A percentile compares a stretch with the other conserved stretches of the same genome.
These are phyloP conservation scores for Labrus mixtus DNA, from an alignment of 2,113 vertebrate genomes.

Conservation along the genomic window DNA sequence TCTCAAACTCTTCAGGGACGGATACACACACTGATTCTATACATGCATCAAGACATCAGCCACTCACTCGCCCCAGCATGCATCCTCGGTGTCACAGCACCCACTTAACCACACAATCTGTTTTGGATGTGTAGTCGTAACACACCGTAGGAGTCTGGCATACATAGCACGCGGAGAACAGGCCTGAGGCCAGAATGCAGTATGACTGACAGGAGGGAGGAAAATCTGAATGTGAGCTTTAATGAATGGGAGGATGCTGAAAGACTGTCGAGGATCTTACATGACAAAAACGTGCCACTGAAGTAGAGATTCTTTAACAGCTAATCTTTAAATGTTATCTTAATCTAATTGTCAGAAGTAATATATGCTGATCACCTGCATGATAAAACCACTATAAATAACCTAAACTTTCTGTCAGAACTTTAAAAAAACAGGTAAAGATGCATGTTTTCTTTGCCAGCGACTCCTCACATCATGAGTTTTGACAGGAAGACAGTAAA, in stretches of 20 bases:
- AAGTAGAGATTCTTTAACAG: too few relatives aligned
- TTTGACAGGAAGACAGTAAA: slow-evolving; percentile 55
- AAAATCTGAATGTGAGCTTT: not conserved
- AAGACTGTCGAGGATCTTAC: not conserved
- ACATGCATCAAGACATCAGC: not conserved
- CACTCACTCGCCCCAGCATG: not conserved
- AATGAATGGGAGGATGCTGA: slow-evolving; percentile 3
- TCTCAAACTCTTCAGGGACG: not conserved
- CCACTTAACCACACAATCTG: slow-evolving; percentile 21
- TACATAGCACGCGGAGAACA: not conserved
- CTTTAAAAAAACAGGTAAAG: slow-evolving; percentile 6
- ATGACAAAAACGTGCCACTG: not conserved
- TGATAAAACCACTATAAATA: slow-evolving; percentile 54
- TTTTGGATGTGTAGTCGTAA: slow-evolving; percentile 5
- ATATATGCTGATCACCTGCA: slow-evolving; percentile 53
- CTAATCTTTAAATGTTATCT: too few relatives aligned
- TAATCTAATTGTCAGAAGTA: too few relatives aligned
- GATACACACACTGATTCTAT: not conserved
- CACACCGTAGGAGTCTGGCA: slow-evolving; percentile 11
- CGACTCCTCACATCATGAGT: slow-evolving; percentile 25
- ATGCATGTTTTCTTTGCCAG: not conserved
- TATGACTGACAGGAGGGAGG: slow-evolving; percentile 1
- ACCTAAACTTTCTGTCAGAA: not conserved
- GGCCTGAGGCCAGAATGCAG: slow-evolving; percentile 3
- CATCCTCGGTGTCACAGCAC: not conserved